Conservation (phyloP, 2,113 vertebrate species). For the Perccottus glenii region DNA sequence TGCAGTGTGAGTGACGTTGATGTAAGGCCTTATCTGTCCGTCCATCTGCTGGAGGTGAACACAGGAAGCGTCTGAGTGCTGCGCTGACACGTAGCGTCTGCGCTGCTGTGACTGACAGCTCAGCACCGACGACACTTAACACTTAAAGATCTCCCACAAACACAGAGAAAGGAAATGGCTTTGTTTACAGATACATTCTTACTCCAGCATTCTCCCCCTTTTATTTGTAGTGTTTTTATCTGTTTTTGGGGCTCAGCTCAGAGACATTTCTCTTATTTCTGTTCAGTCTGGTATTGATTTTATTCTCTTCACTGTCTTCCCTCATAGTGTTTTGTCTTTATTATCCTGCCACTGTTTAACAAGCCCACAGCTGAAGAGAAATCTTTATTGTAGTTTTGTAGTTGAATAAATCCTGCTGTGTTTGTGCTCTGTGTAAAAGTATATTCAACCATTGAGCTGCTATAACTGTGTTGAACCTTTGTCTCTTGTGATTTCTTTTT, state of each 20-base stretch:
- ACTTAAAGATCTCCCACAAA: background rate
- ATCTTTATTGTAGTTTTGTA: no score
- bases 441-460: no score
- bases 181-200: background rate
- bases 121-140: background rate
- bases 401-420: no score
- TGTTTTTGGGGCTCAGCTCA: background rate
- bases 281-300: no score
- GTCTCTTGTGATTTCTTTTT: no score
- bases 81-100: background rate
- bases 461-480: no score
- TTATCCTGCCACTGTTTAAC: no score
- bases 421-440: no score
- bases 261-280: no score
- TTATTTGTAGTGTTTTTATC: background rate
- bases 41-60: background rate
- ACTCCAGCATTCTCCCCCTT: background rate
- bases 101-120: background rate
- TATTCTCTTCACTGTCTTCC: no score
- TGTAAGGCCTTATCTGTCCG: background rate
- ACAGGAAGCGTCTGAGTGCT: background rate
- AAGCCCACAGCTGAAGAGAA: no score
- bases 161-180: background rate
- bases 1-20: conserved; percentile 11
- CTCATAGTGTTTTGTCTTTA: no score